These are phyloP conservation scores for Hexactinellida sp. DNA, from an alignment of 37 sponge, comb jelly and placozoan genomes.

Conservation along the genomic window DNA sequence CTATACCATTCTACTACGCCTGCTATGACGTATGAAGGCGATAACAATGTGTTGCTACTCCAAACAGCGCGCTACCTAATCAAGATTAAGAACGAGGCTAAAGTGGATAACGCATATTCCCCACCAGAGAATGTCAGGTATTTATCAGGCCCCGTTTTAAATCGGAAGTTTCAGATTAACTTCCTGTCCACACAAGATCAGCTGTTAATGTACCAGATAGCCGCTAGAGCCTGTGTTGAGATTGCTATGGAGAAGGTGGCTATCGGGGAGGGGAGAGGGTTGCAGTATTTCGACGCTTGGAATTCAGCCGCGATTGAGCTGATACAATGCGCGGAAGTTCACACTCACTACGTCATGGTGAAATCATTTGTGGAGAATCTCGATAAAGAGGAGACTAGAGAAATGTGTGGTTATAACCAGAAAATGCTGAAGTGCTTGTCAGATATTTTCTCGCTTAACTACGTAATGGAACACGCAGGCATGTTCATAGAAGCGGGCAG, in stretches of 20 bases:
- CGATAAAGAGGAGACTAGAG: not conserved
- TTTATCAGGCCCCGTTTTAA: not conserved
- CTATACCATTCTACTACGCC: constrained; percentile 39
- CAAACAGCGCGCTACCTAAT: too few relatives aligned
- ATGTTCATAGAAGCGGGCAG: not conserved
- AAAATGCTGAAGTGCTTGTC: not conserved
- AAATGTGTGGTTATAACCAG: not conserved
- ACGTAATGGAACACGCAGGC: not conserved
- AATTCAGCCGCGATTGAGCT: constrained; percentile 15
- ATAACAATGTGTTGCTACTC: constrained; percentile 75
- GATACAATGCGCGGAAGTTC: constrained; percentile 23
- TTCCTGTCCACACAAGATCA: not conserved
- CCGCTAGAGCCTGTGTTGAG: not conserved
- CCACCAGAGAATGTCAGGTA: not conserved
- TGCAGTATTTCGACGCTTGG: constrained; percentile 34
- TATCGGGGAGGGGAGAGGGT: constrained; percentile 23
- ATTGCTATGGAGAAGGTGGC: constrained; percentile 26
- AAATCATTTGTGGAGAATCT: not conserved
- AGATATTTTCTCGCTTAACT: not conserved
- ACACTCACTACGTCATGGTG: not conserved
- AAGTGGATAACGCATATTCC: not conserved
- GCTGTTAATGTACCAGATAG: not conserved
- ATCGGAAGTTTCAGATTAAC: not conserved
- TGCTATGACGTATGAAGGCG: constrained; percentile 72
- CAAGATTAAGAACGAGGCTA: not conserved